Base-by-base conservation (phyloP, 2,797 vertebrate species). In the Halcyon chelicuti region DNA sequence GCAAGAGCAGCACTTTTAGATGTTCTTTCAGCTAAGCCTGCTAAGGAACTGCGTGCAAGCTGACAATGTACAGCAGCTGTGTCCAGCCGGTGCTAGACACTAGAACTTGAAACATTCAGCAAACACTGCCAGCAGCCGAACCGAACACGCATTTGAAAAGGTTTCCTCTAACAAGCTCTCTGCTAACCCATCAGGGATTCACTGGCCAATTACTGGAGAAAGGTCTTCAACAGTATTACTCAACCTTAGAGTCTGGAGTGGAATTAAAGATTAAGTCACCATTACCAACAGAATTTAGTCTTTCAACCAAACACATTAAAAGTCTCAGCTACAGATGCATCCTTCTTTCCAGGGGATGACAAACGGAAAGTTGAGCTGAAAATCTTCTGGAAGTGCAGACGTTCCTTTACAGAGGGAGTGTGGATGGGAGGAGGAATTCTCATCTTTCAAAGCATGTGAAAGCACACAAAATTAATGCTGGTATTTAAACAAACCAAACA, bases 11-110 rank as follows among this genome's bases (percentile, higher is more conserved):
- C 73, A 51, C 70, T 94, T 89, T 70, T 68, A 90, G 37, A 89
- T 42, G 67, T 72, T 80, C 77, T 95, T 97, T 88, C 80, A 52
- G 90, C 35, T 71, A 96, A 93, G 76, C 42, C 78, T 86, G 76
- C 94, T 81, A 75, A 35, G 72, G 71, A 86, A 96, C 63, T 37
- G 73, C 39, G 9, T 40, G 57, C 33, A 79, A 74, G 8, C 65
- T 88, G 95, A 90, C 66, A 72, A 10, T 1, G 15, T 10, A 55
- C 63, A 91, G 78, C 93, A 97, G 91, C 87, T 96, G 90, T 37
- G 79, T 70, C 86, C 75, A 84, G 76, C 76, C 75, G 66, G 40
- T 8, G 44, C 28, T 66, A 68, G 71, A 58, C 55, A 31, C 63
- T 17, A 28, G 37, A 46, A 23, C 77, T 72, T 31, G 54, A 81